Conservation (phyloP, 2,113 vertebrate species). For the Tympanuchus pallidicinctus region DNA sequence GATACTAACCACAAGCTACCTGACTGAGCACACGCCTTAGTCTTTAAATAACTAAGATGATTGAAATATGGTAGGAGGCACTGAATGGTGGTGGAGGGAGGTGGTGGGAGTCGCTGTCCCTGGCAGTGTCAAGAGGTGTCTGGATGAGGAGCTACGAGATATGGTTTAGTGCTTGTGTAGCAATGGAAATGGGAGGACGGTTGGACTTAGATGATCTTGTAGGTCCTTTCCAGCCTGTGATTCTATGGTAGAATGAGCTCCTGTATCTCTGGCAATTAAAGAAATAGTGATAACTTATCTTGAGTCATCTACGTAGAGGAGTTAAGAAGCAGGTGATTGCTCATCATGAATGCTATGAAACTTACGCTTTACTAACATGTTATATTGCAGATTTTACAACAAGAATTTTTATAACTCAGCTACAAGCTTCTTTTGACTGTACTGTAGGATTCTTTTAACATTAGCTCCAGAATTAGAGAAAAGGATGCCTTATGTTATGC, state of each 20-base stretch:
- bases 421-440: background rate
- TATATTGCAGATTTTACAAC: background rate
- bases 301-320: background rate
- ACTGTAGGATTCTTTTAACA: background rate
- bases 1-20: background rate
- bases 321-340: background rate
- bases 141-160: too few species aligned
- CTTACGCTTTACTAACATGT: background rate
- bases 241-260: background rate
- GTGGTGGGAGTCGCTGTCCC: too few species aligned
- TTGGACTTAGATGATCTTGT: too few species aligned
- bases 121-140: too few species aligned
- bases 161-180: too few species aligned
- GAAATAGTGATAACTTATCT: background rate
- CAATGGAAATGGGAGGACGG: too few species aligned
- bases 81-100: too few species aligned
- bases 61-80: background rate
- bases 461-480: background rate
- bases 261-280: background rate
- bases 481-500: background rate
- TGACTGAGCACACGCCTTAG: background rate
- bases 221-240: too few species aligned
- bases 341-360: background rate
- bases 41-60: background rate
- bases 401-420: background rate